A percentile compares a stretch with the other conserved stretches of the same genome.
Conservation (phyloP, 2,888 invertebrate species). For the Scelioninae gen. 1 region DNA sequence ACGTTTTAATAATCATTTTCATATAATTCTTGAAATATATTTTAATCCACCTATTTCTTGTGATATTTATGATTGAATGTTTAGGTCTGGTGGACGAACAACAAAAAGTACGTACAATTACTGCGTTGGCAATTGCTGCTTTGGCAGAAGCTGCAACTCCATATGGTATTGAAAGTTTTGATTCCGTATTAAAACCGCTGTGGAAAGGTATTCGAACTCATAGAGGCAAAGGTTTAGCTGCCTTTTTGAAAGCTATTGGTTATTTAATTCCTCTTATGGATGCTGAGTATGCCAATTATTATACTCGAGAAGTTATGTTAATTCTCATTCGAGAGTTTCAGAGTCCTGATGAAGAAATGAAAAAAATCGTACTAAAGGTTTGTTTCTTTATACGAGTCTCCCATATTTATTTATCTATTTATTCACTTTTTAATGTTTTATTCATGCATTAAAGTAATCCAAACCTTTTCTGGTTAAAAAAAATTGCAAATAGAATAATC, state of each 20-base stretch:
- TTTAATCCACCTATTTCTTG: not conserved
- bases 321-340: constrained; percentile 99
- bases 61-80: not conserved
- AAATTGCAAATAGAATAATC: no score
- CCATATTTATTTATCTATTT: not conserved
- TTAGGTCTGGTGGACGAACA: constrained; percentile 97
- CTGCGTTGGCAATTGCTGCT: constrained; percentile 98
- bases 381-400: constrained; percentile 82
- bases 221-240: constrained; percentile 96
- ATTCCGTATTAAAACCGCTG: constrained; percentile 98
- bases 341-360: constrained; percentile 99
- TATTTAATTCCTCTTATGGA: constrained; percentile 99
- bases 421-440: not conserved
- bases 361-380: constrained; percentile 98
- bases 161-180: constrained; percentile 99
- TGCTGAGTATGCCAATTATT: constrained; percentile 99
- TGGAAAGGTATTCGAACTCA: constrained; percentile 99
- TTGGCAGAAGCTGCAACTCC: constrained; percentile 99
- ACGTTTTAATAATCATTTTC: constrained; percentile 74
- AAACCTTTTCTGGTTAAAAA: no score
- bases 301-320: constrained; percentile 99
- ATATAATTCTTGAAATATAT: not conserved
- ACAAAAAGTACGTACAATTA: constrained; percentile 99
- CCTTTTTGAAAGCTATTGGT: constrained; percentile 99
- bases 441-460: constrained; percentile 3